phyloP scores from a whole-genome alignment of 2,888 invertebrate genomes.

The Orchesellides sinensis region DNA sequence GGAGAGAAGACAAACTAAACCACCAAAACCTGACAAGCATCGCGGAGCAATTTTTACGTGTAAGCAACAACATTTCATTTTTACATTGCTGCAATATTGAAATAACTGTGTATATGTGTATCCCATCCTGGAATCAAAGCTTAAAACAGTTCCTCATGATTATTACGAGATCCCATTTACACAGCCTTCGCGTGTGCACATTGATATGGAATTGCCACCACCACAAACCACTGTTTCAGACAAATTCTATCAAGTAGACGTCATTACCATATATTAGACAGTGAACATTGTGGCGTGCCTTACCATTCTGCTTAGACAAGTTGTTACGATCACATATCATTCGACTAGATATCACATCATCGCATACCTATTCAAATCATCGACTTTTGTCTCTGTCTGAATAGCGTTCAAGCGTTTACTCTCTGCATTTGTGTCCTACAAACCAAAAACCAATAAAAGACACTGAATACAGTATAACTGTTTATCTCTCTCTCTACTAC shows the following conservation, averaged over 20 bases:
- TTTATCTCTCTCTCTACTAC: too few relatives aligned
- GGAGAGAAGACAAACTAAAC: background rate
- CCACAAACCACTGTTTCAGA: background rate
- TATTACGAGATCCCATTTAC: background rate
- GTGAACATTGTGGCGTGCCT: slow-evolving; percentile 19
- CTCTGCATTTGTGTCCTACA: background rate
- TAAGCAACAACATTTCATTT: background rate
- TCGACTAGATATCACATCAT: background rate
- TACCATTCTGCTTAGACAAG: slow-evolving; percentile 47
- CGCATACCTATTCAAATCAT: background rate
- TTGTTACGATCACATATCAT: slow-evolving; percentile 37
- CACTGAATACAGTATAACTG: too few relatives aligned
- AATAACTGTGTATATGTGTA: too few relatives aligned
- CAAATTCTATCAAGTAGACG: background rate
- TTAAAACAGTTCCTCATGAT: background rate
- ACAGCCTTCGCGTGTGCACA: slow-evolving; percentile 1
- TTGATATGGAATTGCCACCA: background rate
- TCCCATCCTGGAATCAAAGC: background rate
- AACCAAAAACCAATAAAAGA: background rate
- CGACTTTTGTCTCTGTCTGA: too few relatives aligned
- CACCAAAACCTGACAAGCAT: slow-evolving; percentile 13
- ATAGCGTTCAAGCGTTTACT: slow-evolving; percentile 16
- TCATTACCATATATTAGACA: slow-evolving; percentile 25
- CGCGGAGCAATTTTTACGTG: slow-evolving; percentile 16
- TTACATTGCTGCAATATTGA: too few relatives aligned